Evolutionary conservation across 2,888 invertebrate genomes (phyloP).

Genomic region (Clepsis dumicolana): DNA sequence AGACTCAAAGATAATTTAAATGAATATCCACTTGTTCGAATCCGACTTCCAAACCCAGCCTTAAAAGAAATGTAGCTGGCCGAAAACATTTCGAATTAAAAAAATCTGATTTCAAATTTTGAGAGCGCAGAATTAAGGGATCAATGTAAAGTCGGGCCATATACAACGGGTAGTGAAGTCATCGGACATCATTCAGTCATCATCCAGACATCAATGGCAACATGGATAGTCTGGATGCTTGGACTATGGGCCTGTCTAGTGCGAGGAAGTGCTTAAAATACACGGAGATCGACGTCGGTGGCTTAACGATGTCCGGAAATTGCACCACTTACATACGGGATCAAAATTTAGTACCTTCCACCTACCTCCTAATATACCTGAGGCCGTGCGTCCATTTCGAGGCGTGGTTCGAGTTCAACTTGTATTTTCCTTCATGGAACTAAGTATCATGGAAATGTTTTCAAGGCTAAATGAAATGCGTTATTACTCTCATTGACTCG

Average conservation of each 20-base stretch:
- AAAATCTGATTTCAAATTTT: constrained; percentile 69
- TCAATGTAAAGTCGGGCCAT: constrained; percentile 75
- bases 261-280: not conserved
- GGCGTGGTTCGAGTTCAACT: no score
- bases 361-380: no score
- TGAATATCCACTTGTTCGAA: not conserved
- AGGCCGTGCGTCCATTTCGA: no score
- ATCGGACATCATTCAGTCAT: no score
- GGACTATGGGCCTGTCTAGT: not conserved
- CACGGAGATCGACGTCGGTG: not conserved
- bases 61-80: constrained; percentile 39
- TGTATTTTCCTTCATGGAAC: no score
- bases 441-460: no score
- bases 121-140: constrained; percentile 67
- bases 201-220: no score
- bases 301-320: not conserved
- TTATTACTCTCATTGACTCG: no score
- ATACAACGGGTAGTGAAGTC: constrained; percentile 84
- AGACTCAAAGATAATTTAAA: no score
- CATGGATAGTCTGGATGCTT: not conserved
- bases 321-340: not conserved
- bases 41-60: not conserved
- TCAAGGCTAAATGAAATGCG: no score
- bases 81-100: constrained; percentile 55
- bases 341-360: not conserved